Evolutionary conservation across 2,888 invertebrate genomes (phyloP).

Genomic region (Eurytoma californica): DNA sequence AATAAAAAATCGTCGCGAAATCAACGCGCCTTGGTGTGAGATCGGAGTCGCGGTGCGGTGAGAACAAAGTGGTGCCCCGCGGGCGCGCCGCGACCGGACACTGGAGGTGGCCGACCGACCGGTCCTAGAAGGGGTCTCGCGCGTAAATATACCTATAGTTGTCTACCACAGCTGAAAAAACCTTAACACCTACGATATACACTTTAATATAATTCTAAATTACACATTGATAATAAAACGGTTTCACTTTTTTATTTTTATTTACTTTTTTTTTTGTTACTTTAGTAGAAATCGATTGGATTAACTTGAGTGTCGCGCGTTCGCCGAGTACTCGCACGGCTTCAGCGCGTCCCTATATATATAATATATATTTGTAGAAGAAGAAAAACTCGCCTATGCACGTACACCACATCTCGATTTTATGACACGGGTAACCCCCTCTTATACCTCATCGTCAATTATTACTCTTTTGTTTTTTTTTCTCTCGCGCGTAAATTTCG

Average conservation of each 20-base stretch:
- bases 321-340: constrained; percentile 46
- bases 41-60: too few relatives aligned
- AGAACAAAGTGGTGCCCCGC: too few relatives aligned
- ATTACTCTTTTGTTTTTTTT: background rate
- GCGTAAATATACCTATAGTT: constrained; percentile 67
- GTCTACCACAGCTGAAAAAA: constrained; percentile 74
- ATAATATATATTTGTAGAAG: constrained; percentile 56
- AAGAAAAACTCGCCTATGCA: constrained; percentile 44
- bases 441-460: background rate
- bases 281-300: constrained; percentile 47
- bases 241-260: constrained; percentile 40
- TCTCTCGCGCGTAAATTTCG: background rate
- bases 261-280: constrained; percentile 35
- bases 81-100: background rate
- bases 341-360: constrained; percentile 45
- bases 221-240: constrained; percentile 64
- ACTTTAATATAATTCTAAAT: constrained; percentile 59
- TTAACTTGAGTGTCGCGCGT: constrained; percentile 46
- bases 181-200: constrained; percentile 61
- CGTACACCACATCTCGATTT: constrained; percentile 13
- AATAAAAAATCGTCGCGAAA: background rate
- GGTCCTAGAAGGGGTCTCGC: constrained; percentile 15
- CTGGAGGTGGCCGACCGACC: constrained; percentile 19
- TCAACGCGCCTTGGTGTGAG: background rate
- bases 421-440: constrained; percentile 45